phyloP scores from a whole-genome alignment of 35 echinoderm and acorn worm species.

The Amphiura filiformis region DNA sequence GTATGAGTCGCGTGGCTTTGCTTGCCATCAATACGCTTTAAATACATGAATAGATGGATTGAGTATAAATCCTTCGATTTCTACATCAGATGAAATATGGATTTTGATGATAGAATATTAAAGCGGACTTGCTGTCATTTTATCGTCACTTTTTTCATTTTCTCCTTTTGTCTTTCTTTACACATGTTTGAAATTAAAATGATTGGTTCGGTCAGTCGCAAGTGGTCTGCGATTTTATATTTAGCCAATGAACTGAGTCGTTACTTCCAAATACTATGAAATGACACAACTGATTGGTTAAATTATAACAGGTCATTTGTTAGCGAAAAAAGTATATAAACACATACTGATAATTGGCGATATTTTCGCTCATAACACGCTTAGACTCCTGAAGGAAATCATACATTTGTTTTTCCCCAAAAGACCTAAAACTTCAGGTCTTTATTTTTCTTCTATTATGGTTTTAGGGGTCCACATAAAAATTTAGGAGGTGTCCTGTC shows the following conservation, averaged over 20 bases:
- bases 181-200: neutral
- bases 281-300: too few relatives aligned
- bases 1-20: neutral
- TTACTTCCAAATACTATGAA: too few relatives aligned
- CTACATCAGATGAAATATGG: neutral
- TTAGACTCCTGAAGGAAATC: too few relatives aligned
- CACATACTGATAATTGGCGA: too few relatives aligned
- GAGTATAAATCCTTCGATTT: neutral
- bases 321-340: too few relatives aligned
- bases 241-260: neutral
- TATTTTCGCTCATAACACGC: too few relatives aligned
- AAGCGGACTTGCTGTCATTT: neutral
- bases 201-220: neutral
- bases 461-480: too few relatives aligned
- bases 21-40: neutral
- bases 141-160: neutral
- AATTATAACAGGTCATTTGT: too few relatives aligned
- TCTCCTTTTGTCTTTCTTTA: neutral
- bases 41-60: neutral
- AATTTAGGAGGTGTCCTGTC: too few relatives aligned
- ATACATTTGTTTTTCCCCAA: too few relatives aligned
- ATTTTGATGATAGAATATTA: neutral
- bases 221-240: neutral
- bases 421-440: too few relatives aligned
- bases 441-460: too few relatives aligned